phyloP scores from a whole-genome alignment of 2,113 vertebrate genomes.

The Hiodon alosoides region DNA sequence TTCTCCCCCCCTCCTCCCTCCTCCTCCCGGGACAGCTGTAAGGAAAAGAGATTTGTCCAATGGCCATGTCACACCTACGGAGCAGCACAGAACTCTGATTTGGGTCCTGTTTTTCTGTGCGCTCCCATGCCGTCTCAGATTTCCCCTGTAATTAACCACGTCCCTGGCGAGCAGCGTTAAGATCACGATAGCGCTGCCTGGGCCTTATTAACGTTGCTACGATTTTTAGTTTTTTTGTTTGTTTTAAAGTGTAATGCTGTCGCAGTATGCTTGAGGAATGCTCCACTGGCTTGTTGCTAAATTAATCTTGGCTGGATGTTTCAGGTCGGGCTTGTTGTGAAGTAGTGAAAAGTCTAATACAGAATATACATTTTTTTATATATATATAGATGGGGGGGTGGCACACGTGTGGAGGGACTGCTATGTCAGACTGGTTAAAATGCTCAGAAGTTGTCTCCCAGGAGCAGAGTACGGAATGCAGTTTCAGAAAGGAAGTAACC shows the following conservation, averaged over 20 bases:
- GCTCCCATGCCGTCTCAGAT: constrained; percentile 45
- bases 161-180: constrained; percentile 29
- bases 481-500: too few relatives aligned
- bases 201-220: not conserved
- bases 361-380: not conserved
- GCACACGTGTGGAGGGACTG: not conserved
- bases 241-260: not conserved
- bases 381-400: not conserved
- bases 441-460: not conserved
- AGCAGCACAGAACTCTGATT: constrained; percentile 35
- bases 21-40: constrained; percentile 33
- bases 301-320: constrained; percentile 2
- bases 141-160: constrained; percentile 47
- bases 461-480: too few relatives aligned
- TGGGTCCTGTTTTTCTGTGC: constrained; percentile 25
- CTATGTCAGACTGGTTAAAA: not conserved
- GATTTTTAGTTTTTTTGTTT: not conserved
- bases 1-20: constrained; percentile 18
- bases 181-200: not conserved
- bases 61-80: constrained; percentile 39
- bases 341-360: constrained; percentile 16
- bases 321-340: not conserved
- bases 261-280: not conserved
- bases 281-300: not conserved
- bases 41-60: constrained; percentile 26